Evolutionary conservation across 2,888 invertebrate genomes (phyloP), one percentile per base, ranked within the genome.

Genomic region (Philonicus albiceps): DNA sequence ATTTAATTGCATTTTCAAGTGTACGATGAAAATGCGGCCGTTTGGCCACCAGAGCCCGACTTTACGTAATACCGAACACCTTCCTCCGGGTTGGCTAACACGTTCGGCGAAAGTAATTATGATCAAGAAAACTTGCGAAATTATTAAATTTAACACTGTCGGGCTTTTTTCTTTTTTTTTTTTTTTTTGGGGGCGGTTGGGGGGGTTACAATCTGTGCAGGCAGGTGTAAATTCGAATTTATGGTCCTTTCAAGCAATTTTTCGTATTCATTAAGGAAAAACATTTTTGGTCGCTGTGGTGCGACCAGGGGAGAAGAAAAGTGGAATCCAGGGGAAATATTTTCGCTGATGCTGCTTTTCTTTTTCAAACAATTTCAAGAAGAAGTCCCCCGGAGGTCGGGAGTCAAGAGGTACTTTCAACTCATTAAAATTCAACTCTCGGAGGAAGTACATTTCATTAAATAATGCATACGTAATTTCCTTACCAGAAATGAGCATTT

Each of bases 1-100:
- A 34, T 74, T 74, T 74, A 74, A 74, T 74, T 74, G 27, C 74
- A 74, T 31, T 31, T 73, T 16, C 74, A 74, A 74, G 74, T 74
- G 16, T 74, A 31, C 31, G 31, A 19, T 31, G 27, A 8, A 31
- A 74, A 34, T 34, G 74, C n/a, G 19, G 74, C 74, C 74, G 27
- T 64, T 64, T 64, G 64, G 27, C 64, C 74, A 74, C 11, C 74
- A 34, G 8, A 27, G 11, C 7, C 27, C 64, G 64, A 5, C 74
- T 74, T 74, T 74, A 31, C 74, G 74, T 74, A 74, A 74, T 13
- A 13, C 34, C 13, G 5, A 74, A 74, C 74, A 31, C 74, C 64
- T 74, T 74, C 40, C 40, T 43, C 4, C 31, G 16, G 19, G 74
- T 74, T 31, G 74, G n/a, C n/a, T 74, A 74, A 74, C 34, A 74